Evolutionary conservation across 2,888 invertebrate genomes (phyloP), one percentile per base, ranked within the genome.

Genomic region (Odontomyia ornata): DNA sequence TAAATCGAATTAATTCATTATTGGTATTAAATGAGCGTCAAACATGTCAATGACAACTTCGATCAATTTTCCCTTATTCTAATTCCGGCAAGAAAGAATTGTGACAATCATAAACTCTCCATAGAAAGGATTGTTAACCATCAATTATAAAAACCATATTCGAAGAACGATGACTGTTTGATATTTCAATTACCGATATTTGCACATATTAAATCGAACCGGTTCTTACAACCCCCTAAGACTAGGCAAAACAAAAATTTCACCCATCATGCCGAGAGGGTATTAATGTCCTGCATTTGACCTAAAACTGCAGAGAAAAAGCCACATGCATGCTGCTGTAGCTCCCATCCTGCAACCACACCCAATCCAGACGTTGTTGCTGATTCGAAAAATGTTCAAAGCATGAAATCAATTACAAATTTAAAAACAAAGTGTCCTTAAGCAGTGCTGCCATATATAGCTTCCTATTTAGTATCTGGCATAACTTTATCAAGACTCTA

Each of bases 131-230:
- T 30, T 47, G 67, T 75, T 77, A 79, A 77, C 79, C 79, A 69
- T 67, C 77, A 79, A 79, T 79, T 79, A 79, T 30, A 60, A 9
- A 62, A 62, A 76, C 57, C 77, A 77, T 73, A 73, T 73, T 73
- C 73, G 36, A 60, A 21, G n/a, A 27, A 57, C 69, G 75, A 71
- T 76, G 77, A 79, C 64, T 77, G 65, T 77, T 79, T 79, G 79
- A 79, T 77, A 75, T 79, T 79, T 77, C 79, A 79, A 79, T 79
- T 79, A 79, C 76, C 75, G 62, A 75, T 79, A 77, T 79, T 79
- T 79, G 79, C 69, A 64, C 76, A 77, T 76, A 76, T 79, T 73
- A 36, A 43, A 73, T 57, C 27, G 15, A 77, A 73, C 76, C 72
- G 65, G 75, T 73, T 64, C 5, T 9, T 4, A n/a, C 11, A 60